Evolutionary conservation across 2,797 vertebrate species (phyloP).

Genomic region (Lepus townsendii): DNA sequence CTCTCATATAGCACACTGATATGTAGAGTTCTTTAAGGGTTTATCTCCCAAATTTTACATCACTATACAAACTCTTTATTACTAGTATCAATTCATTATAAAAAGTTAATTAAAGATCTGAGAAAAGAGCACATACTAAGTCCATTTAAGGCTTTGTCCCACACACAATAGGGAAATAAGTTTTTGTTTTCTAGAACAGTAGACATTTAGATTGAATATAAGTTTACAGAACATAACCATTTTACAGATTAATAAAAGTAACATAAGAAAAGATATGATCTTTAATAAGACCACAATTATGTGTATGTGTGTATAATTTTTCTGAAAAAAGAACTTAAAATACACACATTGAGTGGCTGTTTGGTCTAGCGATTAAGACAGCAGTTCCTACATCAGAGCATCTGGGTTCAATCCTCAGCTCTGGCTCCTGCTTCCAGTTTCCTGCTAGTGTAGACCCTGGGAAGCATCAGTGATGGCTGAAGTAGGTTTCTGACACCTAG

Average conservation of each 20-base stretch:
- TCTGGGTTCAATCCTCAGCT: too few species aligned
- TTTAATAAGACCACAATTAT: background rate
- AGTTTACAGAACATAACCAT: background rate
- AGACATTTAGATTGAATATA: slow-evolving; percentile 48
- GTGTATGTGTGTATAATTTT: background rate
- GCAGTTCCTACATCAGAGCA: too few species aligned
- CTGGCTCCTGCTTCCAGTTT: too few species aligned
- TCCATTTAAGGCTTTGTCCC: slow-evolving; percentile 9
- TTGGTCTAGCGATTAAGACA: too few species aligned
- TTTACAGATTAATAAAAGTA: slow-evolving; percentile 61
- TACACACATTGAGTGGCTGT: background rate
- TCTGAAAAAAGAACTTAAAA: background rate
- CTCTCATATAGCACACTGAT: slow-evolving; percentile 46
- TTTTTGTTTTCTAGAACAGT: slow-evolving; percentile 16
- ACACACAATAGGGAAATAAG: slow-evolving; percentile 40
- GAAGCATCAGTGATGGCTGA: too few species aligned
- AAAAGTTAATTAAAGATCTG: slow-evolving; percentile 38
- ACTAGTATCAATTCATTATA: background rate
- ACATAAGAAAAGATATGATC: background rate
- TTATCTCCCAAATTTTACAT: slow-evolving; percentile 5
- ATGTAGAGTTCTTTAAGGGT: background rate
- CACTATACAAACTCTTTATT: background rate
- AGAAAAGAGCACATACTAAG: background rate
- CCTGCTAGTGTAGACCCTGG: too few species aligned
- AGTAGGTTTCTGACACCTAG: too few species aligned